Evolutionary conservation across 2,113 vertebrate genomes (phyloP).

Genomic region (Abramis brama): DNA sequence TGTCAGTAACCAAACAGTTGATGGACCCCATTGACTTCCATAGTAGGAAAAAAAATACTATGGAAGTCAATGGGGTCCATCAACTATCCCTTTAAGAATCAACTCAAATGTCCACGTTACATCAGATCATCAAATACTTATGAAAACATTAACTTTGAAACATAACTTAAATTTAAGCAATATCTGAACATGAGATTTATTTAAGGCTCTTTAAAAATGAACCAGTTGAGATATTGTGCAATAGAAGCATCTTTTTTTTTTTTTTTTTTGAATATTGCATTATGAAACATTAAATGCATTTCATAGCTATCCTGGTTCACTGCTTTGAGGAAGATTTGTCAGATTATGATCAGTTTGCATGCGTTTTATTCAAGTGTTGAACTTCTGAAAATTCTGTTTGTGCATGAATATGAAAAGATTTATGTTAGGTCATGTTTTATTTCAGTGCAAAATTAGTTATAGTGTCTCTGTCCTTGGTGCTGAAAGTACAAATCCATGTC

Average conservation of each 20-base stretch:
- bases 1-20: too few species aligned
- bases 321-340: not conserved
- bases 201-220: not conserved
- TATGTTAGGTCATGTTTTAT: not conserved
- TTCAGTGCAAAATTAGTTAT: not conserved
- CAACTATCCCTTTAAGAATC: too few species aligned
- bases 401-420: not conserved
- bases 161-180: not conserved
- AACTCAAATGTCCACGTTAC: too few species aligned
- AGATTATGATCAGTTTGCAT: not conserved
- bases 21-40: too few species aligned
- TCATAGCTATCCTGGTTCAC: not conserved
- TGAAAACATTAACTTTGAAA: not conserved
- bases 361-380: not conserved
- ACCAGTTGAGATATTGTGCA: not conserved
- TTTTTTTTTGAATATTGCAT: too few species aligned
- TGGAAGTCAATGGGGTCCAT: too few species aligned
- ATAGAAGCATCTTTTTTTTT: too few species aligned
- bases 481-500: not conserved
- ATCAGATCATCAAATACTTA: not conserved
- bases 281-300: not conserved
- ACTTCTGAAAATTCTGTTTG: not conserved
- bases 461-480: conserved; percentile 10
- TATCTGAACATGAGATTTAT: not conserved
- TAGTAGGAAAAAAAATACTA: too few species aligned